phyloP scores from a whole-genome alignment of 2,888 invertebrate species.

The Serripes groenlandicus region DNA sequence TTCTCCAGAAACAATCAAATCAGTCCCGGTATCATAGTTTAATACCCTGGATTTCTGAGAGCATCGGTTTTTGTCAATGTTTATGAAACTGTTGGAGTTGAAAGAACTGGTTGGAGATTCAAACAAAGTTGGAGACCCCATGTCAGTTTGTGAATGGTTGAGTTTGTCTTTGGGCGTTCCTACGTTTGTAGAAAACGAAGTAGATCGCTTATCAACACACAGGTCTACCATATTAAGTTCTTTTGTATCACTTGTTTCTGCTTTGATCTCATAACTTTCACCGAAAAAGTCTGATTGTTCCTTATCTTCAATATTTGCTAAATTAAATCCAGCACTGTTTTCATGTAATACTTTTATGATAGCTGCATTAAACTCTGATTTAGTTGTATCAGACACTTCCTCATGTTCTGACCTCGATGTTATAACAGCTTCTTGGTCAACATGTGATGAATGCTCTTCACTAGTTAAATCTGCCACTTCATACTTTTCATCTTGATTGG shows the following conservation, averaged over 20 bases:
- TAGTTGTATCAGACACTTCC: neutral
- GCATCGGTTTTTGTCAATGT: neutral
- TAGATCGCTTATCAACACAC: neutral
- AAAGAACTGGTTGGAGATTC: conserved; percentile 37
- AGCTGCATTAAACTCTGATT: no score
- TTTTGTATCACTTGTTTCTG: neutral
- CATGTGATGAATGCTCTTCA: neutral
- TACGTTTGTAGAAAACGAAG: neutral
- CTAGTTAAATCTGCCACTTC: neutral
- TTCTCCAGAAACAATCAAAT: neutral
- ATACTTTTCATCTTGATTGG: neutral
- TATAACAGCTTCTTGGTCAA: neutral
- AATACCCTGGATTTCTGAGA: neutral
- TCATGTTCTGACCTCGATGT: neutral
- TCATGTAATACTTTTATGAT: no score
- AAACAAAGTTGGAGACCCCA: conserved; percentile 55
- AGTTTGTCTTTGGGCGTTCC: neutral
- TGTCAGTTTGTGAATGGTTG: neutral
- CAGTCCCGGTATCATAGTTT: neutral
- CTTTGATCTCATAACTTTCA: neutral
- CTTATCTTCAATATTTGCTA: no score
- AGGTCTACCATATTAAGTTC: neutral
- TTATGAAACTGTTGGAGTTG: neutral
- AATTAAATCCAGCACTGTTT: neutral
- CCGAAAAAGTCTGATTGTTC: neutral